phyloP scores from a whole-genome alignment of 2,888 invertebrate genomes.

The Carterocephalus palaemon region DNA sequence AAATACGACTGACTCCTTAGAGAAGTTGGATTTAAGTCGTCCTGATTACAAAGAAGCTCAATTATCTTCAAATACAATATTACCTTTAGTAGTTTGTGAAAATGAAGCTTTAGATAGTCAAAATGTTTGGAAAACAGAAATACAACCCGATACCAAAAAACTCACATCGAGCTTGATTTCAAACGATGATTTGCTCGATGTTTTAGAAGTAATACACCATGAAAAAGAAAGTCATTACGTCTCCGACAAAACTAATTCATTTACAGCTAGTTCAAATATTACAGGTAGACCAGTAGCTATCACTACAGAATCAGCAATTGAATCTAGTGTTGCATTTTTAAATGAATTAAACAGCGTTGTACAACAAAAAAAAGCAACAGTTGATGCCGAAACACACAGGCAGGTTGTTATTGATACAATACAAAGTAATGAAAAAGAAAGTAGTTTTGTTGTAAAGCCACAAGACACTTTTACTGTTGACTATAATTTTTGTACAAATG shows the following conservation, averaged over 20 bases:
- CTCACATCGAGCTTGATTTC: slow-evolving; percentile 50
- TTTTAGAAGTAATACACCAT: slow-evolving; percentile 57
- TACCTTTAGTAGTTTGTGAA: slow-evolving; percentile 59
- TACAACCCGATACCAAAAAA: slow-evolving; percentile 45
- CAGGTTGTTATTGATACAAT: slow-evolving; percentile 76
- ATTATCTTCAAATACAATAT: slow-evolving; percentile 47
- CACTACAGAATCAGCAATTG: slow-evolving; percentile 66
- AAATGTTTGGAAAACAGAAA: slow-evolving; percentile 40
- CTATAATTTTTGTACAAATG: slow-evolving; percentile 51
- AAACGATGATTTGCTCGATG: slow-evolving; percentile 45
- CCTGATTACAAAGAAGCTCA: slow-evolving; percentile 56
- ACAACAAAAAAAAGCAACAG: slow-evolving; percentile 60
- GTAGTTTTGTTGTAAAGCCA: slow-evolving; percentile 35
- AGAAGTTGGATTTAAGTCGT: slow-evolving; percentile 43
- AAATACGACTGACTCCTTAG: slow-evolving; percentile 50
- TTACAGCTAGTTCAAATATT: slow-evolving; percentile 64
- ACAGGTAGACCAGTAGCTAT: slow-evolving; percentile 72
- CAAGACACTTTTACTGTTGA: slow-evolving; percentile 42
- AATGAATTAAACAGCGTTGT: slow-evolving; percentile 33
- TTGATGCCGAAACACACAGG: slow-evolving; percentile 74
- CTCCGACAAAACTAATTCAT: slow-evolving; percentile 34
- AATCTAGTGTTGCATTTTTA: slow-evolving; percentile 54
- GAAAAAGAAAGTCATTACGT: slow-evolving; percentile 60
- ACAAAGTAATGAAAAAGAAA: slow-evolving; percentile 79
- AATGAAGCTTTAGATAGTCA: slow-evolving; percentile 69